These are phyloP conservation scores for Octonoba sinensis DNA, from an alignment of 2,888 invertebrate species.

Conservation along the genomic window DNA sequence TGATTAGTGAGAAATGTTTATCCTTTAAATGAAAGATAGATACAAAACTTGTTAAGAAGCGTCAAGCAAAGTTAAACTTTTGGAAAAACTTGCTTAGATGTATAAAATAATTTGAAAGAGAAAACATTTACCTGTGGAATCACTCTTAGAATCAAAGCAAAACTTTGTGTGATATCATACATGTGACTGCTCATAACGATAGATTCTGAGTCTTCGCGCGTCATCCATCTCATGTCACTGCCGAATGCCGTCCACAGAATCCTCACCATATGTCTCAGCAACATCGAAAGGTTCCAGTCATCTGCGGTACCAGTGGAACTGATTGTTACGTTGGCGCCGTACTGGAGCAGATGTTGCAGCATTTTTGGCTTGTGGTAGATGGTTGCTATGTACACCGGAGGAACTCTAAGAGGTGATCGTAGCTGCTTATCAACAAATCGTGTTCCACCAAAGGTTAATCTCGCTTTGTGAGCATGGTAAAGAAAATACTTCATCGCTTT, in stretches of 20 bases:
- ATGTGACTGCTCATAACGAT: constrained; percentile 23
- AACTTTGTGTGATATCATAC: constrained; percentile 19
- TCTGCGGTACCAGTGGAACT: background rate
- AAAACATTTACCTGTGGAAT: constrained; percentile 24
- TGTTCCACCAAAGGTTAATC: constrained; percentile 6
- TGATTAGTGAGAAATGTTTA: too few relatives aligned
- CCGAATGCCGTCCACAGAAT: constrained; percentile 37
- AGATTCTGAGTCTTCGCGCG: background rate
- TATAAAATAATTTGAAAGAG: too few relatives aligned
- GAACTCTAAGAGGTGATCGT: constrained; percentile 25
- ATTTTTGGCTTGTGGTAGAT: constrained; percentile 34
- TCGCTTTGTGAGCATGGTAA: constrained; percentile 31
- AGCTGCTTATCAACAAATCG: constrained; percentile 31
- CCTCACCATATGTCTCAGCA: constrained; percentile 32
- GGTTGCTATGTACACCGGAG: constrained; percentile 36
- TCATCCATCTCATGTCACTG: background rate
- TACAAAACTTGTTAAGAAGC: too few relatives aligned
- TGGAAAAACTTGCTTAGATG: too few relatives aligned
- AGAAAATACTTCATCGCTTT: constrained; percentile 33
- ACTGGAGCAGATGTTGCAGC: constrained; percentile 11
- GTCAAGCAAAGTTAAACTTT: too few relatives aligned
- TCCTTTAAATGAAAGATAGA: too few relatives aligned
- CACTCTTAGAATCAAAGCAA: constrained; percentile 24
- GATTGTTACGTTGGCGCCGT: constrained; percentile 15
- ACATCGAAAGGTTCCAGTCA: constrained; percentile 42